A percentile compares a stretch with the other conserved stretches of the same genome.
These are phyloP conservation scores for Pantelozetes paolii DNA, from an alignment of 2,888 invertebrate species.

Conservation along the genomic window DNA sequence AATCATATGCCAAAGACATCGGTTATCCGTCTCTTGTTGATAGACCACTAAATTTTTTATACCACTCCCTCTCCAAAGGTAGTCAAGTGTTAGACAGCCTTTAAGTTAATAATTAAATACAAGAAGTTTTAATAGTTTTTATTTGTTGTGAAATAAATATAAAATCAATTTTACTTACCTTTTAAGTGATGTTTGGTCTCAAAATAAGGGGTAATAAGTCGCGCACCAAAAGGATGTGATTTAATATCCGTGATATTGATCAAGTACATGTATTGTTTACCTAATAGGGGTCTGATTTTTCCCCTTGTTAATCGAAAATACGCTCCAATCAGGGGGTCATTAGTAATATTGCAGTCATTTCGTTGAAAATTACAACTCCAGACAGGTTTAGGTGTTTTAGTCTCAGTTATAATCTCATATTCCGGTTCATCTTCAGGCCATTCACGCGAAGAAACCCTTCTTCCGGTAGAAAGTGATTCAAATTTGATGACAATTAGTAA, in stretches of 20 bases:
- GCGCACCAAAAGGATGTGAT: conserved; percentile 16
- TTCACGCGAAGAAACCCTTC: background rate
- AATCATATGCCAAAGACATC: conserved; percentile 25
- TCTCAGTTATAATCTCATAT: background rate
- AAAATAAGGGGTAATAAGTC: conserved; percentile 39
- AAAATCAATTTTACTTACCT: conserved; percentile 6
- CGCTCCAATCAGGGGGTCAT: conserved; percentile 23
- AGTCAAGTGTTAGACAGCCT: conserved; percentile 36
- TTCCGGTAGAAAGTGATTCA: background rate
- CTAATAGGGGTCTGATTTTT: background rate
- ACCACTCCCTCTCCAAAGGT: conserved; percentile 5
- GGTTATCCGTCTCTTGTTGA: conserved; percentile 36
- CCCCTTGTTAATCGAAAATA: conserved; percentile 5
- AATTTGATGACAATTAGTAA: background rate
- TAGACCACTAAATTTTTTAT: background rate
- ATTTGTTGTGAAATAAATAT: conserved; percentile 17
- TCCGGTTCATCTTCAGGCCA: conserved; percentile 9
- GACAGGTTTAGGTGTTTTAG: background rate
- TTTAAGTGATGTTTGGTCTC: conserved; percentile 2
- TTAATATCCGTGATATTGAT: conserved; percentile 9
- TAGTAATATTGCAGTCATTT: conserved; percentile 31
- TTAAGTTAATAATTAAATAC: background rate
- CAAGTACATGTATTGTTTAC: background rate
- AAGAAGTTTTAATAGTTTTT: conserved; percentile 13
- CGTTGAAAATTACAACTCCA: conserved; percentile 31